Evolutionary conservation across 1,140 invertebrate species (phyloP), one percentile per base, ranked within the genome.

Genomic region (Lamellibrachia luymesi): DNA sequence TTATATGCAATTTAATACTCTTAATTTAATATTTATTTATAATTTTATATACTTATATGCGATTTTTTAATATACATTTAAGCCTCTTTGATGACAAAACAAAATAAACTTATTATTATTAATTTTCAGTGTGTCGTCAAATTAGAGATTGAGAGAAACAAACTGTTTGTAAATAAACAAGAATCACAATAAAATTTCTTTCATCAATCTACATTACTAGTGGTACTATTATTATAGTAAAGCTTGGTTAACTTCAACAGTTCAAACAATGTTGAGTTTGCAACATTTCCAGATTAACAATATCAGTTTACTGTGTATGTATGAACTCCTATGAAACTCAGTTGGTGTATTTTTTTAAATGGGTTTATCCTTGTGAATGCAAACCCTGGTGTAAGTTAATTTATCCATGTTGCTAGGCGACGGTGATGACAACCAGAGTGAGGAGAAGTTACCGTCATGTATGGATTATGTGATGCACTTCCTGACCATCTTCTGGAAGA

Each of bases 401-500:
- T 38, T 38, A 50, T 91, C 10, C 50, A 38, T 91, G 90, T 91
- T 51, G 95, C 95, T 50, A 91, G 97, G 97, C 90, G 97, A 97
- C 94, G 97, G 95, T 80, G 97, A 97, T 92, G 96, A 95, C 27
- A 96, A 96, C 89, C 96, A 96, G 38, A 94, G 93, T 89, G 96
- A 95, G 93, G 96, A 96, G 92, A 96, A 96, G 92, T 96, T 97
- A 56, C 98, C 98, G 27, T 98, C 98, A 2, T 98, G 98, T 95
- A 97, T 97, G 51, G 99, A 99, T 96, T 99, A 99, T 96, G 97
- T 99, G 90, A 98, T 99, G 97, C 99, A 99, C 96, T 98, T 98
- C 95, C 96, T 99, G 90, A 99, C 99, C 13, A 97, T 99, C 90
- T 99, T 99, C 96, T 99, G 99, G 99, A 99, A 99, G 97, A 96